Percentiles rank a stretch among this genome's conserved stretches.
phyloP scores from a whole-genome alignment of 2,797 vertebrate species.

The Chaetodon trifasciatus region DNA sequence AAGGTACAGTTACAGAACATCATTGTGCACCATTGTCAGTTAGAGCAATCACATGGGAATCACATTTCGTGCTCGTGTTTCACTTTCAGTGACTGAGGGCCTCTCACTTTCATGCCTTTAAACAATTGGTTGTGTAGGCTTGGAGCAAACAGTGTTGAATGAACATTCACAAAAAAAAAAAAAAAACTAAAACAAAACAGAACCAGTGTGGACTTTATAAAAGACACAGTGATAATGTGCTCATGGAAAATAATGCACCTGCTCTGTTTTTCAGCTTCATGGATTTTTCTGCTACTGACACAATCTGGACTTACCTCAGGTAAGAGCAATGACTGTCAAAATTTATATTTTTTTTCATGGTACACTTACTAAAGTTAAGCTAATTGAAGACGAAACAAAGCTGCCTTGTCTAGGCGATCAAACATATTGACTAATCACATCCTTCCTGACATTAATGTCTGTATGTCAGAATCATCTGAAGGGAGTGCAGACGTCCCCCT shows the following conservation, averaged over 20 bases:
- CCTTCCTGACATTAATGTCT: conserved; percentile 9
- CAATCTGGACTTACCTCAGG: conserved; percentile 73
- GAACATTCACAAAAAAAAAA: conserved; percentile 24
- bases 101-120: conserved; percentile 76
- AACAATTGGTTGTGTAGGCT: conserved; percentile 45
- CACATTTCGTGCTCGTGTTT: conserved; percentile 81
- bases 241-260: conserved; percentile 49
- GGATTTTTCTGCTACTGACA: conserved; percentile 62
- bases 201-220: conserved; percentile 13
- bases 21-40: conserved; percentile 66
- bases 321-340: conserved; percentile 59
- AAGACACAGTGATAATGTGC: conserved; percentile 54
- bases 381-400: conserved; percentile 3
- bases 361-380: not conserved
- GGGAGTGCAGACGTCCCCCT: conserved; percentile 57
- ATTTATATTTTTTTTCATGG: not conserved
- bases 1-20: conserved; percentile 76
- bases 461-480: conserved; percentile 57
- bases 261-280: conserved; percentile 55
- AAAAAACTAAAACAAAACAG: not conserved
- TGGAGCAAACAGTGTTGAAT: conserved; percentile 30
- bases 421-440: conserved; percentile 4
- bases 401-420: not conserved
- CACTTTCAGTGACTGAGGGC: conserved; percentile 79
- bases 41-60: conserved; percentile 65